Evolutionary conservation across 2,113 vertebrate species (phyloP).

Genomic region (Candoia aspera): DNA sequence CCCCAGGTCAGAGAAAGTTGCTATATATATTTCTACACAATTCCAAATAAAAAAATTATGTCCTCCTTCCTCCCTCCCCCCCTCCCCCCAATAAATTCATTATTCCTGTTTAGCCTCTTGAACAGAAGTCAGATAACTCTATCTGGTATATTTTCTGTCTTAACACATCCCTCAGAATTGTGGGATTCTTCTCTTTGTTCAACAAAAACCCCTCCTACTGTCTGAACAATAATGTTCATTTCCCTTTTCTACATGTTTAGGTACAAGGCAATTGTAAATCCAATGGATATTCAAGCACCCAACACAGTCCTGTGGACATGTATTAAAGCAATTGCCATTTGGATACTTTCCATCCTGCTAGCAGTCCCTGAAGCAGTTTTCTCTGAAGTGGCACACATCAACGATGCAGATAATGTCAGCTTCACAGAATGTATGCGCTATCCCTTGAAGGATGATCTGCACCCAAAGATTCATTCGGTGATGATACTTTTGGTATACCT

Average conservation of each 20-base stretch:
- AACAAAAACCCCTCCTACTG: constrained; percentile 12
- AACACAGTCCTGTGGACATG: constrained; percentile 88
- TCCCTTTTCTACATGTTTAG: constrained; percentile 68
- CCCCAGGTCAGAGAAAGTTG: background rate
- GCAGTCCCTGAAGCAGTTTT: constrained; percentile 91
- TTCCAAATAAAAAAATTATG: background rate
- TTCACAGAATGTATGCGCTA: constrained; percentile 92
- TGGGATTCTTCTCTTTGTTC: background rate
- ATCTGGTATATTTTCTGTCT: background rate
- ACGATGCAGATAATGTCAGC: constrained; percentile 76
- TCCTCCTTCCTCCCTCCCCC: background rate
- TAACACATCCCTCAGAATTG: too few species aligned
- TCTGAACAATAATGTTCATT: constrained; percentile 26
- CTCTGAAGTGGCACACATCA: constrained; percentile 84
- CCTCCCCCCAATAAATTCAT: background rate
- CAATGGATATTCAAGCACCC: constrained; percentile 93
- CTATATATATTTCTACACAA: background rate
- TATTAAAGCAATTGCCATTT: constrained; percentile 85
- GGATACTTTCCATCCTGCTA: constrained; percentile 86
- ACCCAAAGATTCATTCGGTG: constrained; percentile 91
- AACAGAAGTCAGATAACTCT: background rate
- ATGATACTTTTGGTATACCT: constrained; percentile 95
- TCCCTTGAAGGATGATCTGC: constrained; percentile 85
- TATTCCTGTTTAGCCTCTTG: background rate
- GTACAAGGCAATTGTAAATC: constrained; percentile 95